Evolutionary conservation across 1,140 invertebrate species (phyloP), one percentile per base, ranked within the genome.

Genomic region (Leucophenga varia): DNA sequence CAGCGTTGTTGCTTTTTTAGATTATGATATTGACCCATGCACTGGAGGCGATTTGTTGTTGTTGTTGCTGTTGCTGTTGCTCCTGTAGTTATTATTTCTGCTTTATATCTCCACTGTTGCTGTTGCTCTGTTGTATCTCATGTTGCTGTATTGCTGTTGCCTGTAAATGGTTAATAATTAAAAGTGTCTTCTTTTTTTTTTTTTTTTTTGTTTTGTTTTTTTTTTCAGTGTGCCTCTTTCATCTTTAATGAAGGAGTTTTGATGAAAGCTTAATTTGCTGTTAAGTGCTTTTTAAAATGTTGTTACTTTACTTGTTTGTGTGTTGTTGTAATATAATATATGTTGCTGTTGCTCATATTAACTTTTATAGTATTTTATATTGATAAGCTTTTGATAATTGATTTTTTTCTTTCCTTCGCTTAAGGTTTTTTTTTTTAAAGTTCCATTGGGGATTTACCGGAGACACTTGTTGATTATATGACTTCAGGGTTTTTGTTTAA

Each of bases 11-110:
- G 55, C 47, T 53, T 49, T 39, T 61, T 55, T 55, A 70, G 65
- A 70, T 70, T 70, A 70, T 70, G 65, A 70, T 70, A 69, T 70
- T 70, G 65, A 70, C 65, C 65, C 61, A 67, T 61, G 65, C 59
- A 65, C 65, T 57, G 52, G n/a, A 46, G 45, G 54, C 52, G 59
- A 61, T 65, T 51, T 46, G 18, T 43, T 43, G 31, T 5, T 10
- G 28, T 8, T 38, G 3, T 12, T 19, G 17, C n/a, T n/a, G n/a
- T n/a, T n/a, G n/a, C n/a, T n/a, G n/a, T n/a, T n/a, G n/a, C n/a
- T n/a, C n/a, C n/a, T n/a, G n/a, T n/a, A n/a, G n/a, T n/a, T n/a
- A n/a, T n/a, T n/a, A n/a, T n/a, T n/a, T n/a, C n/a, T n/a, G n/a
- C n/a, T n/a, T n/a, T n/a, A n/a, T n/a, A n/a, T 47, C 52, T 46